phyloP scores from a whole-genome alignment of 1,140 invertebrate species.

The Drosophila nannoptera region DNA sequence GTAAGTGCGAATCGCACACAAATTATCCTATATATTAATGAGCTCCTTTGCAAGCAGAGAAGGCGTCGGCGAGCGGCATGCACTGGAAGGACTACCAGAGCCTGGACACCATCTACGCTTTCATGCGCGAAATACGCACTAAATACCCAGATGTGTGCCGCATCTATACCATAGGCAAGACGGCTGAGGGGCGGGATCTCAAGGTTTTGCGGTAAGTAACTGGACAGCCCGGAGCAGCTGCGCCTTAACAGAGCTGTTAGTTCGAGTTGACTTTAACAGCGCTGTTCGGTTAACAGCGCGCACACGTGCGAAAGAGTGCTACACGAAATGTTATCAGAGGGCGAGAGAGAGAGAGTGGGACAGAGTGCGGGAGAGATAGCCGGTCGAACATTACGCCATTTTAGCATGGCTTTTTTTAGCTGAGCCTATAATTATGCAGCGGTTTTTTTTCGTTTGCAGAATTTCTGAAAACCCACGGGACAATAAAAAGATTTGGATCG shows the following conservation, averaged over 20 bases:
- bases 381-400: neutral
- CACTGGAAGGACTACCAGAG: slow-evolving; percentile 87
- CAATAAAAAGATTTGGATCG: slow-evolving; percentile 80
- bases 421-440: slow-evolving; percentile 13
- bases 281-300: too few species aligned
- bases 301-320: too few species aligned
- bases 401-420: neutral
- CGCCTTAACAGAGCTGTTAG: too few species aligned
- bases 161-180: slow-evolving; percentile 84
- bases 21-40: neutral
- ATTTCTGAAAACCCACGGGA: slow-evolving; percentile 74
- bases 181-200: slow-evolving; percentile 85
- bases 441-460: slow-evolving; percentile 16
- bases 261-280: too few species aligned
- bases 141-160: slow-evolving; percentile 84
- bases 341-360: too few species aligned
- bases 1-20: slow-evolving; percentile 36
- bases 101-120: slow-evolving; percentile 83
- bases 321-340: too few species aligned
- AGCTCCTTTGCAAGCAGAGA: slow-evolving; percentile 41
- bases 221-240: too few species aligned
- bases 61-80: slow-evolving; percentile 79
- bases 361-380: too few species aligned
- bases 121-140: slow-evolving; percentile 84
- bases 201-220: slow-evolving; percentile 80